phyloP scores from a whole-genome alignment of 2,888 invertebrate genomes.

The Melipona beecheii region DNA sequence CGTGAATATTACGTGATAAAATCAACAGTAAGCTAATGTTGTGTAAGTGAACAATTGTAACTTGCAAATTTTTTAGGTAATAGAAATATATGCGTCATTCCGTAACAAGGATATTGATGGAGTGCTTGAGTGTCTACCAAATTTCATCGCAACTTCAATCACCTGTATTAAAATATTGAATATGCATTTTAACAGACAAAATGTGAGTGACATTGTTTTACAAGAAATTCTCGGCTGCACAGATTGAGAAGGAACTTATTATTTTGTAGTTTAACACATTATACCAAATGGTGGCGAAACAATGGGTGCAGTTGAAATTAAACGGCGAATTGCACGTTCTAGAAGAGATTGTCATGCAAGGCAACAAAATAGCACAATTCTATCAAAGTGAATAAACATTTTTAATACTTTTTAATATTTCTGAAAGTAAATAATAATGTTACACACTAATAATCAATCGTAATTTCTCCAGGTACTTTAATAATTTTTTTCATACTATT shows the following conservation, averaged over 20 bases:
- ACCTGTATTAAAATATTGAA: neutral
- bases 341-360: neutral
- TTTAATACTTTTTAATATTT: neutral
- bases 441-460: neutral
- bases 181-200: neutral
- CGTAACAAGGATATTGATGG: neutral
- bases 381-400: conserved; percentile 4
- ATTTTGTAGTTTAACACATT: conserved; percentile 5
- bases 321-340: neutral
- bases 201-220: neutral
- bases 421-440: too few relatives aligned
- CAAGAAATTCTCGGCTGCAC: too few relatives aligned
- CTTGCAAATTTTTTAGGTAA: neutral
- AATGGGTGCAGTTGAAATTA: neutral
- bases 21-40: neutral
- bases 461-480: conserved; percentile 5
- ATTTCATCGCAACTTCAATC: neutral
- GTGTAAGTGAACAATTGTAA: neutral
- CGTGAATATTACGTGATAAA: neutral
- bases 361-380: neutral
- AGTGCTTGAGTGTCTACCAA: conserved; percentile 12
- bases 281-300: neutral
- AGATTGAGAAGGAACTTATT: too few relatives aligned
- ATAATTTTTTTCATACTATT: neutral
- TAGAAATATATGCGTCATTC: neutral